Evolutionary conservation across 2,797 vertebrate species (phyloP), one percentile per base, ranked within the genome.

Genomic region (Sebastes trivittatus): DNA sequence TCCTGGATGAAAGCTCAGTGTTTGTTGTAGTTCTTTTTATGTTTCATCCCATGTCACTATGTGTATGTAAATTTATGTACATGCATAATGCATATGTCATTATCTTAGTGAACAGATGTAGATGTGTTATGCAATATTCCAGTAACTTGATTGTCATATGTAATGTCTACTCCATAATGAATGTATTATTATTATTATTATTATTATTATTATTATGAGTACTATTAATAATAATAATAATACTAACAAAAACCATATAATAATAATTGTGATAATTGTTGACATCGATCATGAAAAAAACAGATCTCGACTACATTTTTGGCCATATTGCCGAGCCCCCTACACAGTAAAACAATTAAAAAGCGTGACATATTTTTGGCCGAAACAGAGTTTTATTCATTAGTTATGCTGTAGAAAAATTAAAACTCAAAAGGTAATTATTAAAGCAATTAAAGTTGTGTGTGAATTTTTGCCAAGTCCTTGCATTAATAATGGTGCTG

Each of bases 401-500:
- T 59, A 75, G 20, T 75, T 6, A 56, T 6, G 18, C 11, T 49
- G 72, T 32, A 30, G 56, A 36, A 75, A 70, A 72, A 59, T 52
- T 10, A 4, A 62, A 78, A 8, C 38, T 75, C 78, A 30, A 64
- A 69, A 55, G 67, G 67, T 75, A 63, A 87, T 90, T 65, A 85
- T 86, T 76, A 68, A 75, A 75, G 62, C 38, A 75, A 84, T 88
- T 83, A 84, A 68, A 71, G 34, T 54, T 58, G 61, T 54, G 46
- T 46, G 75, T 60, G 64, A 58, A 60, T 80, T 63, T 36, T 63
- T 36, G 59, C 46, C 18, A 73, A 72, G 61, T 61, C 34, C 71
- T 36, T 80, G 64, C 72, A 80, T 84, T 81, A 85, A 83, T 88
- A 77, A 83, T 76, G 74, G 63, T 1, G 32, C 68, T 74, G n/a